phyloP scores from a whole-genome alignment of 92 coral and sea anemone species.

The Umimayanthus chanpuru region DNA sequence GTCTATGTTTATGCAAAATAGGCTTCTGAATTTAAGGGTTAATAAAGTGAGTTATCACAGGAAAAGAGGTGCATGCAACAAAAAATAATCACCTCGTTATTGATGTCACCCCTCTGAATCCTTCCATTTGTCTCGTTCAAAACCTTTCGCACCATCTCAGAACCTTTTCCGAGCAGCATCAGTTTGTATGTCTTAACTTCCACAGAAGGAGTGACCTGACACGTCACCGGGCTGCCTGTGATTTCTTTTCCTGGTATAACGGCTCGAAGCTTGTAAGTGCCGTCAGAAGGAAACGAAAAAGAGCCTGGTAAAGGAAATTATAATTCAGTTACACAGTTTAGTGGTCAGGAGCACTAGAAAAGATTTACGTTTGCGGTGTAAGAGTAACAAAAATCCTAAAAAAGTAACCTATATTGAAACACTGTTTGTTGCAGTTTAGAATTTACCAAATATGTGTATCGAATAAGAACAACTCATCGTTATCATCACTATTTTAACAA shows the following conservation, averaged over 20 bases:
- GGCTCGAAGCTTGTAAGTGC: neutral
- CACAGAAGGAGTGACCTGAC: conserved; percentile 12
- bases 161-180: conserved; percentile 13
- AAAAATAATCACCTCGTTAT: neutral
- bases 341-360: too few species aligned
- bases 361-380: too few species aligned
- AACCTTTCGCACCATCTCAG: neutral
- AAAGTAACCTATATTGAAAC: too few species aligned
- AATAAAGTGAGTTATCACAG: too few species aligned
- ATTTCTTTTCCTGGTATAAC: neutral
- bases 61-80: too few species aligned
- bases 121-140: conserved; percentile 5
- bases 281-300: conserved; percentile 8
- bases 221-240: neutral
- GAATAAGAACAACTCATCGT: too few species aligned
- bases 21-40: too few species aligned
- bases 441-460: too few species aligned
- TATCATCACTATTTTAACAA: too few species aligned
- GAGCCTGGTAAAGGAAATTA: neutral
- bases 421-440: too few species aligned
- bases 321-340: neutral
- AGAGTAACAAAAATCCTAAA: too few species aligned
- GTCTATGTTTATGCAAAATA: too few species aligned
- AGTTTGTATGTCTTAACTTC: conserved; percentile 25
- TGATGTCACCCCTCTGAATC: neutral